These are phyloP conservation scores for Elachura formosa DNA, from an alignment of 2,113 vertebrate species.

Conservation along the genomic window DNA sequence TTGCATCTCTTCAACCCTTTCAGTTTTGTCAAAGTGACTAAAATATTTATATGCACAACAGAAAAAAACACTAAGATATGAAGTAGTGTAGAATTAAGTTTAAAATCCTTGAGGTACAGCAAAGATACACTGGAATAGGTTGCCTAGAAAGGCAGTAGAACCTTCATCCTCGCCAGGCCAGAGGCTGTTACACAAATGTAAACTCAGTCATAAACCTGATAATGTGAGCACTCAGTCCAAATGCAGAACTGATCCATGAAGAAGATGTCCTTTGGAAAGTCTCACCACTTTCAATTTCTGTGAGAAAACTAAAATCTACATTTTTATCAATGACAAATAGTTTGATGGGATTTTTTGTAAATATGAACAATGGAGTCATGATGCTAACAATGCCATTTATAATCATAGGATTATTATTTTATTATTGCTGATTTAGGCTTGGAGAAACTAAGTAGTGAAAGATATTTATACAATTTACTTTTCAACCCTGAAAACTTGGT, in stretches of 20 bases:
- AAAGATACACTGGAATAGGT: not conserved
- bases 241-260: not conserved
- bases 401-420: not conserved
- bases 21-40: not conserved
- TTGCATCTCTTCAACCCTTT: not conserved
- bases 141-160: not conserved
- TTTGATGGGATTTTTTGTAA: rapidly evolving
- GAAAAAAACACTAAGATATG: not conserved
- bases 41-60: not conserved
- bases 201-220: not conserved
- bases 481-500: not conserved
- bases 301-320: not conserved
- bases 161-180: not conserved
- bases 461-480: not conserved
- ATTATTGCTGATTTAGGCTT: not conserved
- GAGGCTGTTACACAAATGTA: not conserved
- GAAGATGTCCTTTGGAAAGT: not conserved
- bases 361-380: not conserved
- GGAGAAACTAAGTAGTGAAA: not conserved
- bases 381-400: rapidly evolving
- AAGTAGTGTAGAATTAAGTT: not conserved
- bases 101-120: not conserved
- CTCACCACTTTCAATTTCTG: not conserved
- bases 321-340: not conserved
- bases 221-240: not conserved